Evolutionary conservation across 2,797 vertebrate genomes (phyloP), one percentile per base, ranked within the genome.

Genomic region (Myotis planiceps): DNA sequence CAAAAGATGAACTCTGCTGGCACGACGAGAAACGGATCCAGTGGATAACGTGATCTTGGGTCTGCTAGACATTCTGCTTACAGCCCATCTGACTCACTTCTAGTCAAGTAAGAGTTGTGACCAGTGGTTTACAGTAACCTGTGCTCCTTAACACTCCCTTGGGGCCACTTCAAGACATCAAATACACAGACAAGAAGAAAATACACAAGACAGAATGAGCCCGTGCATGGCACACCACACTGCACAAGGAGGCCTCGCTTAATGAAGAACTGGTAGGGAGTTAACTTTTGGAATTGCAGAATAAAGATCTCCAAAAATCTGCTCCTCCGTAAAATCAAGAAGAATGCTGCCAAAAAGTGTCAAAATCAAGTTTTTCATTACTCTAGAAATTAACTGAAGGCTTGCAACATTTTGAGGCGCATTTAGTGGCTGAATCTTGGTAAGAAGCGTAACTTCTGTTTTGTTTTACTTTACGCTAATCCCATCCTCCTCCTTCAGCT

Each of bases 351-450:
- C 88, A 32, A 81, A 91, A 79, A 34, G 2, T 16, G 42, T 66
- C 47, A 80, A 32, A 32, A 72, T n/a, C 42, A 49, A 90, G 42
- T 76, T 90, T 85, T 74, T 85, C 51, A 88, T 68, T 79, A 60
- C n/a, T 60, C 55, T 60, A 4, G 71, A 69, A 94, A 90, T 74
- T 84, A 87, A 82, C 66, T 47, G 81, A 90, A 94, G 49, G 23
- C 34, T 71, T 89, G 4, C 53, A 95, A 83, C n/a, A 69, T 85
- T 85, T 34, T 75, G 34, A 94, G 47, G 18, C 63, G 14, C 65
- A 78, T 65, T 58, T 39, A 79, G 63, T 2, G 5, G 53, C 29
- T 51, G 7, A 37, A 49, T 58, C 16, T 60, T 23, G 29, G 49
- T 65, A 76, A 94, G 60, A 94, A 84, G 13, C 25, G 2, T 2